phyloP scores from a whole-genome alignment of 2,888 invertebrate genomes.

The Sympetrum striolatum region DNA sequence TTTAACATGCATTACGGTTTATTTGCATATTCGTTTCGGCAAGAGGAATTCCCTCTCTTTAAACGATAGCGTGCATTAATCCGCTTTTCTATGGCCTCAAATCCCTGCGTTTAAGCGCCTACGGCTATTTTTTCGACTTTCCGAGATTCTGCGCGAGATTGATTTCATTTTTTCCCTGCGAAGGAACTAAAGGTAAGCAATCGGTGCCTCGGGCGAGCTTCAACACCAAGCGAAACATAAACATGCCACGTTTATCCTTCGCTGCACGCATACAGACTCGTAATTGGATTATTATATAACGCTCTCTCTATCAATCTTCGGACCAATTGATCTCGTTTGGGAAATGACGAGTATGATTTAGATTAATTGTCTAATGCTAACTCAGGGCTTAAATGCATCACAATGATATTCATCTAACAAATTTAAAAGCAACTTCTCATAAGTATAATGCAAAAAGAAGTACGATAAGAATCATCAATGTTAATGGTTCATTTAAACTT shows the following conservation, averaged over 20 bases:
- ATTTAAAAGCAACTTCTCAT: too few relatives aligned
- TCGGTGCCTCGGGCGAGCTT: neutral
- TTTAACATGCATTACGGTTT: too few relatives aligned
- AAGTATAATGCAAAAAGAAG: too few relatives aligned
- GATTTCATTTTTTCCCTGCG: neutral
- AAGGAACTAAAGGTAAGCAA: neutral
- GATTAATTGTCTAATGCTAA: neutral
- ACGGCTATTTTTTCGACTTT: neutral
- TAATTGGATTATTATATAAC: neutral
- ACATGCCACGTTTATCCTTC: neutral
- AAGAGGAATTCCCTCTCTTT: too few relatives aligned
- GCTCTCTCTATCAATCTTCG: neutral
- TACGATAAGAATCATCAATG: too few relatives aligned
- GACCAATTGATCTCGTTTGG: neutral
- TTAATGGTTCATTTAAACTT: too few relatives aligned
- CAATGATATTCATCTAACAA: too few relatives aligned
- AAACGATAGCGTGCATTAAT: too few relatives aligned
- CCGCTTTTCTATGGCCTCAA: too few relatives aligned
- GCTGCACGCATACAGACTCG: neutral
- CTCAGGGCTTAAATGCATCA: too few relatives aligned
- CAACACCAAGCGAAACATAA: neutral
- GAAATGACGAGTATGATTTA: neutral
- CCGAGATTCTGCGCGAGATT: neutral
- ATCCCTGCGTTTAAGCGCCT: too few relatives aligned
- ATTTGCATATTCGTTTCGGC: too few relatives aligned